phyloP scores from a whole-genome alignment of 2,888 invertebrate species.

The Apamea crenata region DNA sequence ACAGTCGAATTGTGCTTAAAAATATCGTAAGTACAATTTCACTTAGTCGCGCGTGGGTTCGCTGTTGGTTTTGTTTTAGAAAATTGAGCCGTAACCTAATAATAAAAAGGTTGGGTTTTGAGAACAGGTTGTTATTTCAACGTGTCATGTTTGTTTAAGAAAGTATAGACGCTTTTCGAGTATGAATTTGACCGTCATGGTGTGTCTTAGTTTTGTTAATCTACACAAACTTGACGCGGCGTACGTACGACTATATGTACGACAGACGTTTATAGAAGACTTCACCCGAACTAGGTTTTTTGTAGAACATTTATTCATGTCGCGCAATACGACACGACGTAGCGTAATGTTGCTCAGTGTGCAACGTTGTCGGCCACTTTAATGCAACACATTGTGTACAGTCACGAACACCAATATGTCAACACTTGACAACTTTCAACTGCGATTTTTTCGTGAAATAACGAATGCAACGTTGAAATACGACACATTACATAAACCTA shows the following conservation, averaged over 20 bases:
- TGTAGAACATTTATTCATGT: conserved; percentile 18
- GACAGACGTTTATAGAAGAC: neutral
- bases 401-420: too few relatives aligned
- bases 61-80: neutral
- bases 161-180: too few relatives aligned
- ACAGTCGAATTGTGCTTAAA: neutral
- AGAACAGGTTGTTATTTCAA: too few relatives aligned
- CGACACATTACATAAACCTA: too few relatives aligned
- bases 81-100: neutral
- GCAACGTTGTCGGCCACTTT: conserved; percentile 7
- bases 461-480: too few relatives aligned
- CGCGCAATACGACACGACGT: neutral
- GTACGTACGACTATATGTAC: too few relatives aligned
- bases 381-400: conserved; percentile 13
- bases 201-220: too few relatives aligned
- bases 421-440: too few relatives aligned
- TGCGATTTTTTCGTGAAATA: too few relatives aligned
- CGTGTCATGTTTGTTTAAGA: too few relatives aligned
- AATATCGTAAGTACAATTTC: neutral
- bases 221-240: neutral
- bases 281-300: neutral
- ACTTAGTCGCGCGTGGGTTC: too few relatives aligned
- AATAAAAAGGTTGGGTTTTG: neutral
- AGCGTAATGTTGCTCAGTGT: conserved; percentile 14
- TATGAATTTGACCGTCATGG: too few relatives aligned